phyloP scores from a whole-genome alignment of 2,797 vertebrate species.

The Coluber constrictor region DNA sequence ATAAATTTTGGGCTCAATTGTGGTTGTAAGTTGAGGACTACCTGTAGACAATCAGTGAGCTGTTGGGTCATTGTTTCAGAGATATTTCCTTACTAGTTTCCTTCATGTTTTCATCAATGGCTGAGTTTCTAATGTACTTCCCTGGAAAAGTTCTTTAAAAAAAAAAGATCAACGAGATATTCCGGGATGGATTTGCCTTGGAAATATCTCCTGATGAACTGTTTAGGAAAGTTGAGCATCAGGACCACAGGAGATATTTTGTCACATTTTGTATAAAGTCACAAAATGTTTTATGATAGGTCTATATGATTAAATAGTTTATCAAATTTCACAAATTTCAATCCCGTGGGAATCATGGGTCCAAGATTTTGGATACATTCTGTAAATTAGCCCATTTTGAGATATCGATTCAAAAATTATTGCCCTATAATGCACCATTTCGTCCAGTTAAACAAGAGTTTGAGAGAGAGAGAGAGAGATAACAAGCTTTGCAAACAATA shows the following conservation, averaged over 20 bases:
- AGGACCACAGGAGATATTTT: not conserved
- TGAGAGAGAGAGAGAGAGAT: not conserved
- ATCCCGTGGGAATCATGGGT: not conserved
- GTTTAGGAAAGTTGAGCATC: not conserved
- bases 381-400: not conserved
- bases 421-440: not conserved
- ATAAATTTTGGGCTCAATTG: too few species aligned
- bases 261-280: not conserved
- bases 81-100: not conserved
- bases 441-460: not conserved
- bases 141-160: not conserved
- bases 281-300: not conserved
- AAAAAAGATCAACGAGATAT: not conserved
- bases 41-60: not conserved
- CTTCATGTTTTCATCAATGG: not conserved
- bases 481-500: not conserved
- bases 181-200: not conserved
- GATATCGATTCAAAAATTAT: not conserved
- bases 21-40: too few species aligned
- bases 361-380: not conserved
- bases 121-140: not conserved
- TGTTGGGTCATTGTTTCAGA: not conserved
- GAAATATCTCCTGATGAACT: not conserved
- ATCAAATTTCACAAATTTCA: not conserved
- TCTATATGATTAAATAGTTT: not conserved